Percentiles rank a stretch among this genome's conserved stretches.
phyloP scores from a whole-genome alignment of 2,888 invertebrate genomes.

The Cantharis nigra region DNA sequence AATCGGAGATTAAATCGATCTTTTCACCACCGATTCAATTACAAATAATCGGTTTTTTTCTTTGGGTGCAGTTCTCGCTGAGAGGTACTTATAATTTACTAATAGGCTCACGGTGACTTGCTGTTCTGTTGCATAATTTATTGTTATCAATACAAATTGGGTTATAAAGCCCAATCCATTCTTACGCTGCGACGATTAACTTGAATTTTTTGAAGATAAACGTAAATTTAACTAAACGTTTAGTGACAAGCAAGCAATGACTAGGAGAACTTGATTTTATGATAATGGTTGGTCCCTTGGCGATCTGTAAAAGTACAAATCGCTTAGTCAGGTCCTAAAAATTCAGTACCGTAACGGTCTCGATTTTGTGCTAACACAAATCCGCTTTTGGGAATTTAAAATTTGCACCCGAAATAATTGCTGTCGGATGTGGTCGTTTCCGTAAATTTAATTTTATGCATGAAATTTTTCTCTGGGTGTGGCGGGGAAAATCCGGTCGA shows the following conservation, averaged over 20 bases:
- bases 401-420: neutral
- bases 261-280: constrained; percentile 41
- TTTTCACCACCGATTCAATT: constrained; percentile 17
- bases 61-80: constrained; percentile 14
- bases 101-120: constrained; percentile 18
- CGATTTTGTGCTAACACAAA: neutral
- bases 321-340: constrained; percentile 46
- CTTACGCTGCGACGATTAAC: neutral
- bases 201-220: neutral
- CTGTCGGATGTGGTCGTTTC: neutral
- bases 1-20: constrained; percentile 15
- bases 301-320: constrained; percentile 40
- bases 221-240: constrained; percentile 35
- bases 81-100: constrained; percentile 2
- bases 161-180: neutral
- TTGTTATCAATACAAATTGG: neutral
- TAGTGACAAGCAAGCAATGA: constrained; percentile 28
- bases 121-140: neutral
- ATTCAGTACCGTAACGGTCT: constrained; percentile 32
- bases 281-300: constrained; percentile 47
- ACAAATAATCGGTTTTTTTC: constrained; percentile 16
- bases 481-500: neutral
- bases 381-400: neutral
- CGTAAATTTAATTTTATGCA: neutral
- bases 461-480: neutral